phyloP scores from a whole-genome alignment of 92 coral and sea anemone species.

The Epizoanthus stellaris region DNA sequence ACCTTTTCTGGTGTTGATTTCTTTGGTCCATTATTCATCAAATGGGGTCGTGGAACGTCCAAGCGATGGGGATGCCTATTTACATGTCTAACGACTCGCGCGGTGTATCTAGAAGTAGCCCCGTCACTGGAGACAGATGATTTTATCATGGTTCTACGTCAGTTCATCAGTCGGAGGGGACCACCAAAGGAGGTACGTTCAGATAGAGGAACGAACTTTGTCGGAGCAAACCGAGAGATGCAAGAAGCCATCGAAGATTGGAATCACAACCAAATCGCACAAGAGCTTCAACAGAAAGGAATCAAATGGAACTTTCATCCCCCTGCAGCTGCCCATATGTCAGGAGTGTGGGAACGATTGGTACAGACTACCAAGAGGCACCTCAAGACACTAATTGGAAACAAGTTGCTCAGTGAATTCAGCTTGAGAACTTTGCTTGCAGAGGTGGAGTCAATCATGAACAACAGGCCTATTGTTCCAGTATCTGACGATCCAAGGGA shows the following conservation, averaged over 20 bases:
- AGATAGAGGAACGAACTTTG: slow-evolving; percentile 68
- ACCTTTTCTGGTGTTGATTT: slow-evolving; percentile 66
- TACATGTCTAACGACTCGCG: slow-evolving; percentile 69
- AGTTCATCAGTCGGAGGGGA: slow-evolving; percentile 73
- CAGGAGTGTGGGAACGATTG: slow-evolving; percentile 66
- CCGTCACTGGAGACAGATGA: slow-evolving; percentile 68
- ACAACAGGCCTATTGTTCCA: slow-evolving; percentile 54
- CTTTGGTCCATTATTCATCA: slow-evolving; percentile 64
- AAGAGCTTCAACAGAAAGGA: slow-evolving; percentile 54
- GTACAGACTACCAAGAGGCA: slow-evolving; percentile 62
- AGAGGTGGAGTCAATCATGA: slow-evolving; percentile 55
- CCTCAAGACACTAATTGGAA: slow-evolving; percentile 57
- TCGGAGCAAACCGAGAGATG: slow-evolving; percentile 67
- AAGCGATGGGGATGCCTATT: slow-evolving; percentile 74
- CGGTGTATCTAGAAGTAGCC: slow-evolving; percentile 64
- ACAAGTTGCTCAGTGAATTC: slow-evolving; percentile 60
- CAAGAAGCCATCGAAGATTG: slow-evolving; percentile 55
- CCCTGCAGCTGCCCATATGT: slow-evolving; percentile 70
- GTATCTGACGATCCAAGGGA: slow-evolving; percentile 67
- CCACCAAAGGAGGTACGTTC: slow-evolving; percentile 69
- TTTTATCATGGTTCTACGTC: slow-evolving; percentile 65
- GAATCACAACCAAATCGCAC: slow-evolving; percentile 58
- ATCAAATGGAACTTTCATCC: slow-evolving; percentile 69
- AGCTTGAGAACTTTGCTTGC: slow-evolving; percentile 54
- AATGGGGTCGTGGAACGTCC: slow-evolving; percentile 73